Evolutionary conservation across 1,140 invertebrate genomes (phyloP).

Genomic region (Zaprionus taronus): DNA sequence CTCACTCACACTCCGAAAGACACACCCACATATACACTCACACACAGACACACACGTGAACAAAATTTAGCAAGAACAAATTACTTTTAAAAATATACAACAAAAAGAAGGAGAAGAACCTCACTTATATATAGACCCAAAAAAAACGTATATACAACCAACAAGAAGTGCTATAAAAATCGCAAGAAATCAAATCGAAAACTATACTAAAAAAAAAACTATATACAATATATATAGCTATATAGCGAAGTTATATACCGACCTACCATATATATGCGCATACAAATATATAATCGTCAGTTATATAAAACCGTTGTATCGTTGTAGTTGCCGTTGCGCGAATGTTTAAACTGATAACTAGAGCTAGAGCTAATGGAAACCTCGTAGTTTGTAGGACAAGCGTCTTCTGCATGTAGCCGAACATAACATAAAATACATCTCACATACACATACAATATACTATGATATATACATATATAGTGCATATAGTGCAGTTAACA

Average conservation of each 20-base stretch:
- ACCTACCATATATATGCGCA: slow-evolving; percentile 23
- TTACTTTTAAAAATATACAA: slow-evolving; percentile 79
- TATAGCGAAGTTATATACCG: slow-evolving; percentile 44
- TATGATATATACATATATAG: background rate
- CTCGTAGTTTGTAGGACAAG: slow-evolving; percentile 76
- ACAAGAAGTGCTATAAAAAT: slow-evolving; percentile 51
- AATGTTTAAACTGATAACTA: slow-evolving; percentile 59
- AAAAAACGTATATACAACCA: slow-evolving; percentile 30
- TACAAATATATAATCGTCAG: slow-evolving; percentile 40
- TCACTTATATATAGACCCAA: slow-evolving; percentile 40
- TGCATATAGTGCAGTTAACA: slow-evolving; percentile 6
- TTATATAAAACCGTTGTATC: slow-evolving; percentile 53
- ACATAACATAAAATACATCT: slow-evolving; percentile 53
- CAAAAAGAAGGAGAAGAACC: slow-evolving; percentile 1
- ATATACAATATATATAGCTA: slow-evolving; percentile 19
- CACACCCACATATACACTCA: slow-evolving; percentile 16
- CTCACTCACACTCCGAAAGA: slow-evolving; percentile 26
- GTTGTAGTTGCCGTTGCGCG: slow-evolving; percentile 67
- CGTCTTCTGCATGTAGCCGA: slow-evolving; percentile 66
- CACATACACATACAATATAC: background rate
- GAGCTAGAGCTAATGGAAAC: slow-evolving; percentile 78
- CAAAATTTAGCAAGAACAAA: slow-evolving; percentile 54
- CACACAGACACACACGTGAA: slow-evolving; percentile 25
- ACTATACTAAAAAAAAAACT: slow-evolving; percentile 13
- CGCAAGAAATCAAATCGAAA: background rate